Percentiles rank a stretch among this genome's conserved stretches.
phyloP scores from a whole-genome alignment of 2,113 vertebrate species.

The Pseudorasbora parva region DNA sequence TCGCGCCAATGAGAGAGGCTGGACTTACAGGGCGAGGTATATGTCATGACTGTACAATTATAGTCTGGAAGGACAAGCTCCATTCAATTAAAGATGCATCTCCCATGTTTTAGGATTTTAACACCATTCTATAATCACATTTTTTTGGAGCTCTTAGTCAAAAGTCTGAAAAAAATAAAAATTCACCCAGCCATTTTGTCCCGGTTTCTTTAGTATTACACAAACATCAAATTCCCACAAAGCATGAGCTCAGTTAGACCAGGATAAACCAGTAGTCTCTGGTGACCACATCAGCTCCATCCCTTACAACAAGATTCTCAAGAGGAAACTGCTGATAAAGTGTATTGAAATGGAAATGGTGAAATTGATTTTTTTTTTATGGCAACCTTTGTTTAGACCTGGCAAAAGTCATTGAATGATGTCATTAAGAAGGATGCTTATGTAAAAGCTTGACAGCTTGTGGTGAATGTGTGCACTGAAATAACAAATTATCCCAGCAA shows the following conservation, averaged over 20 bases:
- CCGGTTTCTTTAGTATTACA: not conserved
- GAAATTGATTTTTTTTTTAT: no score
- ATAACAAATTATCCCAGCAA: not conserved
- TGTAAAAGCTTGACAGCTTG: not conserved
- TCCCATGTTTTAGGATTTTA: not conserved
- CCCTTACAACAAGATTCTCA: not conserved
- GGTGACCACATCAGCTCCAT: conserved; percentile 4
- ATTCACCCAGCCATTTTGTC: not conserved
- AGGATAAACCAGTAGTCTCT: conserved; percentile 34
- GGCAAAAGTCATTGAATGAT: not conserved
- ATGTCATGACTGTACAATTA: not conserved
- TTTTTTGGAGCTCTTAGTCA: not conserved
- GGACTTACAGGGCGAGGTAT: not conserved
- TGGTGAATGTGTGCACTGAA: conserved; percentile 9
- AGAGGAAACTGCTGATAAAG: not conserved
- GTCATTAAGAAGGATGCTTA: not conserved
- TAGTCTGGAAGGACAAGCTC: not conserved
- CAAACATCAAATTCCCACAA: conserved; percentile 17
- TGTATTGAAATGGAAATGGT: conserved; percentile 4
- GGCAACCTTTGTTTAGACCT: not conserved
- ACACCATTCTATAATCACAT: not conserved
- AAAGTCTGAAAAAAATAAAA: not conserved
- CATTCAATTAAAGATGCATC: not conserved
- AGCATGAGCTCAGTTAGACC: conserved; percentile 13
- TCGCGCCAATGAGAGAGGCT: not conserved